Conservation (phyloP, 1,140 invertebrate species). For the Dysdera silvatica region DNA sequence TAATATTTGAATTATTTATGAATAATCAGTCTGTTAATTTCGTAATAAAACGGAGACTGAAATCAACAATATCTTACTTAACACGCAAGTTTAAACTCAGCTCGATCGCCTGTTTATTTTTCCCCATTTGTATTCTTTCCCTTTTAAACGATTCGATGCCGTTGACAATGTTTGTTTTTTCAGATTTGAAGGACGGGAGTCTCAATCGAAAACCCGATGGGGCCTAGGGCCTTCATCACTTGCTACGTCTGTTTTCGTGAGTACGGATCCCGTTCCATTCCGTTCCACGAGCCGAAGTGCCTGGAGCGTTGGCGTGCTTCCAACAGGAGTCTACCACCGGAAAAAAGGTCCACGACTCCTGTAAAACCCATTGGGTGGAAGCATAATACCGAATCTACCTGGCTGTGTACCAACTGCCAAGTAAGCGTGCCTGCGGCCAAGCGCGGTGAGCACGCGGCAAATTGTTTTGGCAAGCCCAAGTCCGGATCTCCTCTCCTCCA, state of each 20-base stretch:
- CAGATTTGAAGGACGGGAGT: no score
- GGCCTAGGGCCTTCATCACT: constrained; percentile 48
- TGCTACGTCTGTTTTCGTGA: constrained; percentile 68
- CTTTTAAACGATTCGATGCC: no score
- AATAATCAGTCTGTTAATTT: no score
- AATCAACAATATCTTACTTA: no score
- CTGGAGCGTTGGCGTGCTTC: constrained; percentile 63
- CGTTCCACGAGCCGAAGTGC: constrained; percentile 68
- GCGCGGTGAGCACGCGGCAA: background rate
- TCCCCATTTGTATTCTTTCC: no score
- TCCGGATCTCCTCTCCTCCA: no score
- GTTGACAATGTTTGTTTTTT: no score
- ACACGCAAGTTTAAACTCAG: no score
- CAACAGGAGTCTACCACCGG: constrained; percentile 56
- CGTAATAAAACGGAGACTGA: no score
- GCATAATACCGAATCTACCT: background rate
- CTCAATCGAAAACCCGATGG: no score
- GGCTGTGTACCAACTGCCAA: constrained; percentile 9
- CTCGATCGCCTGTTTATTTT: no score
- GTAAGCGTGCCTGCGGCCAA: background rate
- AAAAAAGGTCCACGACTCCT: constrained; percentile 25
- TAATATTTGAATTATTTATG: no score
- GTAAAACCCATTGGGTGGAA: background rate
- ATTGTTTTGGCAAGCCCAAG: background rate
- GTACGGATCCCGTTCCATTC: constrained; percentile 61